phyloP scores from a whole-genome alignment of 2,797 vertebrate species.

The Tokudaia tokunoshimensis region DNA sequence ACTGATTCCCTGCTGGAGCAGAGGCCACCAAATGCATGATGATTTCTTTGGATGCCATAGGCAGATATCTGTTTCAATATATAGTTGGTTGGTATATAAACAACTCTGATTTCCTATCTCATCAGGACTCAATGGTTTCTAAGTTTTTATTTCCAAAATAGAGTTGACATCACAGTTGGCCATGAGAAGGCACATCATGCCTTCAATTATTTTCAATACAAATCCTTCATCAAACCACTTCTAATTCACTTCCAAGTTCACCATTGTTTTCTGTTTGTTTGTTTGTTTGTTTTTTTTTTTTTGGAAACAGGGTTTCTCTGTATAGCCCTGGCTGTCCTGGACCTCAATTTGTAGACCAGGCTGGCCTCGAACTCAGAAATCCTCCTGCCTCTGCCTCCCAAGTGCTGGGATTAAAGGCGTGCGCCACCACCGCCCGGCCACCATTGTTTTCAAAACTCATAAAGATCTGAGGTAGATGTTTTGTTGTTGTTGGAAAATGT shows the following conservation, averaged over 20 bases:
- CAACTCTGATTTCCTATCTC: constrained; percentile 13
- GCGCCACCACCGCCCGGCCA: no score
- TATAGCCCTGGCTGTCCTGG: no score
- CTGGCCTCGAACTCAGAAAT: no score
- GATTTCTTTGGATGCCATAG: background rate
- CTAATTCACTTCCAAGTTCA: background rate
- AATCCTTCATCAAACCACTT: background rate
- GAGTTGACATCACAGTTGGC: background rate
- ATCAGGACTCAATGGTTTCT: background rate
- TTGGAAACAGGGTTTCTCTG: no score
- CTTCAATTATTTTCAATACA: background rate
- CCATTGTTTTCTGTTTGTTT: background rate
- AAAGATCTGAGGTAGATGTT: background rate
- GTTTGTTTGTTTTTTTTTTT: no score
- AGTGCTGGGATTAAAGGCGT: no score
- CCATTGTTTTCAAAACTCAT: background rate
- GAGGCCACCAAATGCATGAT: background rate
- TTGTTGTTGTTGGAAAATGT: background rate
- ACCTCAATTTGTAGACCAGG: no score
- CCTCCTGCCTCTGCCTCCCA: no score
- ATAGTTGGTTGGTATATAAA: background rate
- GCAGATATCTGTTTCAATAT: background rate
- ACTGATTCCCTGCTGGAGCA: background rate
- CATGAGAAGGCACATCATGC: background rate
- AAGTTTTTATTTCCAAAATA: background rate